A percentile compares a stretch with the other conserved stretches of the same genome.
Evolutionary conservation across 1,140 invertebrate genomes (phyloP).

Genomic region (Thaumetopoea pityocampa): DNA sequence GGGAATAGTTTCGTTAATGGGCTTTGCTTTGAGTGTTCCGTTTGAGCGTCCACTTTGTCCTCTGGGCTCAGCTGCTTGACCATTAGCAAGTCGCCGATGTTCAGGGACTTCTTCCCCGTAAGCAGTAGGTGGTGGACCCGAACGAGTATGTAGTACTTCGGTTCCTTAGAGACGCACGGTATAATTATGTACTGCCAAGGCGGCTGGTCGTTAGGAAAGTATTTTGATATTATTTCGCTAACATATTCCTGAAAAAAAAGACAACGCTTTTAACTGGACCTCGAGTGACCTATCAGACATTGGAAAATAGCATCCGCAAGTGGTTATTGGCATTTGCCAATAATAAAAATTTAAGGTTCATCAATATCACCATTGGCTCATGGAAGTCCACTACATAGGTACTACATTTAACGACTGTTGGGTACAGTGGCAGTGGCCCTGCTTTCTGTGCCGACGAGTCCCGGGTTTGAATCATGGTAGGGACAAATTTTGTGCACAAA

Average conservation of each 20-base stretch:
- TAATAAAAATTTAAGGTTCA: too few species aligned
- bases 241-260: constrained; percentile 81
- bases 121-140: constrained; percentile 86
- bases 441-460: too few species aligned
- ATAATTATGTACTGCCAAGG: constrained; percentile 90
- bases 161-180: constrained; percentile 75
- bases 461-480: too few species aligned
- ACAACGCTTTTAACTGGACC: too few species aligned
- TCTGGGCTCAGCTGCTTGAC: constrained; percentile 75
- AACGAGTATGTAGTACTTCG: constrained; percentile 83
- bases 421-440: too few species aligned
- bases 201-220: constrained; percentile 80
- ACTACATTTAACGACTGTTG: too few species aligned
- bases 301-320: too few species aligned
- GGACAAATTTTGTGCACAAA: too few species aligned
- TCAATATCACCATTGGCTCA: too few species aligned
- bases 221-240: constrained; percentile 86
- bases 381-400: too few species aligned
- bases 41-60: constrained; percentile 35
- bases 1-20: constrained; percentile 78
- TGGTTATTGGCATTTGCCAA: too few species aligned
- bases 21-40: constrained; percentile 49
- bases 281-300: too few species aligned
- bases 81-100: constrained; percentile 85
- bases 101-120: constrained; percentile 80